Evolutionary conservation across 1,140 invertebrate species (phyloP).

Genomic region (Octopus sinensis): DNA sequence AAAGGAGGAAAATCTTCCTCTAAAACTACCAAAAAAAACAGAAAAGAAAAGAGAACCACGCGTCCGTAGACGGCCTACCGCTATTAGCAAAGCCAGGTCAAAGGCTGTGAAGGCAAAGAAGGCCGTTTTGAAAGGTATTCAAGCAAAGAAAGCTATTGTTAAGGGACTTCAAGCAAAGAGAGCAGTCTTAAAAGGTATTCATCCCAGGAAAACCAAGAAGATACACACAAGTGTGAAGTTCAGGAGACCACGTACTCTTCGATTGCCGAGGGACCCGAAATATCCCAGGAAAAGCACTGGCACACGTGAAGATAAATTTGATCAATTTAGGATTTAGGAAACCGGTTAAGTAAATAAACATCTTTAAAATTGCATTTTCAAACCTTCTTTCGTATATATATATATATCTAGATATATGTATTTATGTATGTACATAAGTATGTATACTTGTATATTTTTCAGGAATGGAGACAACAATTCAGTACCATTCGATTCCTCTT

Average conservation of each 20-base stretch:
- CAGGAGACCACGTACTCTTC: conserved; percentile 87
- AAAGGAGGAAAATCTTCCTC: no score
- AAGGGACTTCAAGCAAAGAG: conserved; percentile 57
- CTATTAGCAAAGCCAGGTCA: neutral
- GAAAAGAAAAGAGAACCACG: neutral
- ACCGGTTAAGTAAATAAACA: no score
- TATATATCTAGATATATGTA: no score
- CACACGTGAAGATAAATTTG: neutral
- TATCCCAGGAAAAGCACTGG: conserved; percentile 90
- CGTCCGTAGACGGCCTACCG: neutral
- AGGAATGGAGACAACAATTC: no score
- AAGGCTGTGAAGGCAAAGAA: neutral
- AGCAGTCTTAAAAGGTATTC: conserved; percentile 78
- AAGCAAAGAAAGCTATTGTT: conserved; percentile 25
- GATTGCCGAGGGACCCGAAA: conserved; percentile 84
- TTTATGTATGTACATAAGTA: no score
- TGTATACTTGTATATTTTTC: no score
- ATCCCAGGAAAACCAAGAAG: conserved; percentile 82
- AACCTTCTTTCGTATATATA: no score
- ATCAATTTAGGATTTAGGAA: no score
- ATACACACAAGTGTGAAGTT: conserved; percentile 93
- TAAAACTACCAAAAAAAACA: neutral
- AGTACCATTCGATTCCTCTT: no score
- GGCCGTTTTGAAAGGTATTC: neutral
- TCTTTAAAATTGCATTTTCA: no score